Conservation (phyloP, 2,113 vertebrate species). For the Charadrius vociferus region DNA sequence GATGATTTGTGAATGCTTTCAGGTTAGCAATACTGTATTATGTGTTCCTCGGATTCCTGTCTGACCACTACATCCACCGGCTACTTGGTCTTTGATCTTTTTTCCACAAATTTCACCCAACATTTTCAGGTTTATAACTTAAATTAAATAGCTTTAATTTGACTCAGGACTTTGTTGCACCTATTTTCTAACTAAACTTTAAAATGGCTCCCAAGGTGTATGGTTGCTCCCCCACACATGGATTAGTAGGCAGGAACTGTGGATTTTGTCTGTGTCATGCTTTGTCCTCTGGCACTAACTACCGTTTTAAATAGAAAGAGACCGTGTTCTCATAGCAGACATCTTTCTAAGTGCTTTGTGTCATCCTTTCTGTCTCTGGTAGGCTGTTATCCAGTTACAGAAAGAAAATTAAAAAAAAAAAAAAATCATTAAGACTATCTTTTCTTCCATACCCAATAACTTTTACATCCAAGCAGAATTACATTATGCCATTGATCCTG, state of each 20-base stretch:
- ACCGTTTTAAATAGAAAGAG: neutral
- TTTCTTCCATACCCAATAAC: neutral
- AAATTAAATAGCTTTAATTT: neutral
- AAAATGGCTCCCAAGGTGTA: neutral
- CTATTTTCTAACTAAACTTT: neutral
- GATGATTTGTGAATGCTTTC: conserved; percentile 32
- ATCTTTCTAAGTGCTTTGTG: neutral
- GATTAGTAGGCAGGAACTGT: neutral
- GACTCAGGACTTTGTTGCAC: neutral
- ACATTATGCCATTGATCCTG: neutral
- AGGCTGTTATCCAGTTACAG: neutral
- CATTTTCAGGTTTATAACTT: neutral
- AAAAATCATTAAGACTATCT: neutral
- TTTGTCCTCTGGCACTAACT: neutral
- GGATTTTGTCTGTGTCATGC: neutral
- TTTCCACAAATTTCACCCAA: neutral
- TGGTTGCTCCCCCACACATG: neutral
- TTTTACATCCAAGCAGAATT: neutral
- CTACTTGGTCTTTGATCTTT: conserved; percentile 2
- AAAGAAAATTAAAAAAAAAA: neutral
- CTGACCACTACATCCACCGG: neutral
- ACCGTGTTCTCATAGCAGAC: neutral
- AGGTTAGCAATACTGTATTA: neutral
- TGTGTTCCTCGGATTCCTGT: neutral
- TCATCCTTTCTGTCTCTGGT: neutral